Percentiles rank a stretch among this genome's conserved stretches.
phyloP scores from a whole-genome alignment of 2,888 invertebrate species.

The Epirrhoe alternata region DNA sequence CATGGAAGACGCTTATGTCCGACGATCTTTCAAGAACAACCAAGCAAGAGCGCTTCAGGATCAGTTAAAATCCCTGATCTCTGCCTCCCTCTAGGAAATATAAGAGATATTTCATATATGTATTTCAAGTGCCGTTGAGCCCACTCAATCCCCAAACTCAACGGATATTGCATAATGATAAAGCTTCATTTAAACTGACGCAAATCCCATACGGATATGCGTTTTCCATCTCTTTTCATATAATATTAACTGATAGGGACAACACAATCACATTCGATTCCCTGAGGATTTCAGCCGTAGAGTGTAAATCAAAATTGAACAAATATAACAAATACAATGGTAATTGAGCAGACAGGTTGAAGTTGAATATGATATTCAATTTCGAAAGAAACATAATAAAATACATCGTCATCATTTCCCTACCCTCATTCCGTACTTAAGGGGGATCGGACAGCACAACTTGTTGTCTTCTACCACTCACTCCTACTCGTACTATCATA shows the following conservation, averaged over 20 bases:
- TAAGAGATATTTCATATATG: not conserved
- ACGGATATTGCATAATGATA: conserved; percentile 17
- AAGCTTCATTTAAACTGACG: conserved; percentile 20
- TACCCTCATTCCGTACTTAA: no score
- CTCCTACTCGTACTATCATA: no score
- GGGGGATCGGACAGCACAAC: no score
- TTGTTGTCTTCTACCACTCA: no score
- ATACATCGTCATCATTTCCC: no score
- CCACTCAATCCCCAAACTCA: not conserved
- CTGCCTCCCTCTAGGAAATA: not conserved
- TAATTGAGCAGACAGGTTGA: not conserved
- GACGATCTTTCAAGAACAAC: no score
- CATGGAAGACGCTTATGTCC: no score
- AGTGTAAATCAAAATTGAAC: not conserved
- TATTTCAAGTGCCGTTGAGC: not conserved
- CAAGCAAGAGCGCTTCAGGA: not conserved
- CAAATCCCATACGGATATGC: conserved; percentile 4
- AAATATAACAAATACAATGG: conserved; percentile 30
- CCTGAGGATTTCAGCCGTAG: conserved; percentile 5
- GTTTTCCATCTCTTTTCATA: conserved; percentile 18
- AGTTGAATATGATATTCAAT: not conserved
- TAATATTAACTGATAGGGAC: conserved; percentile 18
- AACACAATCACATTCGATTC: conserved; percentile 25
- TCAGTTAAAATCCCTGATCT: not conserved
- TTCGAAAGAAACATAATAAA: no score